These are phyloP conservation scores for Zoanthus solanderi DNA, from an alignment of 92 coral and sea anemone genomes.

Conservation along the genomic window DNA sequence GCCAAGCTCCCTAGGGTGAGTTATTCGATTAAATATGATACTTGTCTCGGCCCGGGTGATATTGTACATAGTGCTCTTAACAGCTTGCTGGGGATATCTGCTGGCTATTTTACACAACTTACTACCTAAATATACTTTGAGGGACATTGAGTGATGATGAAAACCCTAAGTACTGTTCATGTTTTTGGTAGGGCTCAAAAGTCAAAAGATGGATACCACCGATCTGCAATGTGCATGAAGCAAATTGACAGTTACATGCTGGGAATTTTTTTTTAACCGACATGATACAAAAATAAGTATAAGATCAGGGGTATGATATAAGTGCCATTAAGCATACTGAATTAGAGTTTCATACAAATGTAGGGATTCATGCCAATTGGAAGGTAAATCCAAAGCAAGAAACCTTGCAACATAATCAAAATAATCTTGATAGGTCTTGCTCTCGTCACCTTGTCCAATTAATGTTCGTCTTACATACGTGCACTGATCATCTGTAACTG, in stretches of 20 bases:
- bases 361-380: slow-evolving; percentile 38
- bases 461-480: slow-evolving; percentile 17
- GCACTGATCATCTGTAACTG: slow-evolving; percentile 34
- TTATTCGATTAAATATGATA: slow-evolving; percentile 9
- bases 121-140: slow-evolving; percentile 34
- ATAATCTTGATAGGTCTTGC: slow-evolving; percentile 28
- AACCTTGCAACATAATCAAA: slow-evolving; percentile 19
- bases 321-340: slow-evolving; percentile 36
- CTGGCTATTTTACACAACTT: slow-evolving; percentile 25
- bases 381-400: slow-evolving; percentile 28
- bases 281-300: slow-evolving; percentile 24
- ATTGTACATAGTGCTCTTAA: slow-evolving; percentile 29
- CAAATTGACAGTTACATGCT: slow-evolving; percentile 7
- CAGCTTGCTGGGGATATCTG: slow-evolving; percentile 24
- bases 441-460: slow-evolving; percentile 34
- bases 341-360: slow-evolving; percentile 21
- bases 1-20: neutral
- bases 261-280: slow-evolving; percentile 22
- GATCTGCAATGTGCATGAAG: slow-evolving; percentile 23
- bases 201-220: slow-evolving; percentile 5
- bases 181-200: slow-evolving; percentile 24
- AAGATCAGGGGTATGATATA: slow-evolving; percentile 21
- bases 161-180: slow-evolving; percentile 25
- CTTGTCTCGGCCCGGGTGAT: slow-evolving; percentile 30
- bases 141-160: slow-evolving; percentile 16